Percentiles rank a stretch among this genome's conserved stretches.
These are phyloP conservation scores for Drosophila nasuta DNA, from an alignment of 1,140 invertebrate genomes.

Conservation along the genomic window DNA sequence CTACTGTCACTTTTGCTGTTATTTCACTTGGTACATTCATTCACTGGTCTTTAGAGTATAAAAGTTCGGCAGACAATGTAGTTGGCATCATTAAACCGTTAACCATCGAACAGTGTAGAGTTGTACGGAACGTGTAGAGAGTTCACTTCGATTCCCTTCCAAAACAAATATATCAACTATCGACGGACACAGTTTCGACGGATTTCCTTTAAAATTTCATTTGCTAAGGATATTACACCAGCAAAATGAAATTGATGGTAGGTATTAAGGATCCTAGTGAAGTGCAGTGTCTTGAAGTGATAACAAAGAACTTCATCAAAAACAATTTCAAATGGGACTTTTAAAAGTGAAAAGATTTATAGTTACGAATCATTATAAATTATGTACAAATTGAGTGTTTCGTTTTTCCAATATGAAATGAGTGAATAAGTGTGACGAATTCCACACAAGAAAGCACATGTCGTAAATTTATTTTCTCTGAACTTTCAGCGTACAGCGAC, in stretches of 20 bases:
- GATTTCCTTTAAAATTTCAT: constrained; percentile 4
- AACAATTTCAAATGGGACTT: neutral
- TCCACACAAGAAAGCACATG: neutral
- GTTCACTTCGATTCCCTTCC: constrained; percentile 10
- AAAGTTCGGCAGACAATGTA: constrained; percentile 71
- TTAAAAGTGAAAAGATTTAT: too few species aligned
- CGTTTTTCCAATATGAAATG: too few species aligned
- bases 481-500: constrained; percentile 83
- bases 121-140: constrained; percentile 67
- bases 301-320: neutral
- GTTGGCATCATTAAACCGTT: constrained; percentile 84
- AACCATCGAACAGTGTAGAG: constrained; percentile 78
- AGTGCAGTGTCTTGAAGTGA: constrained; percentile 17
- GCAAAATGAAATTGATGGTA: constrained; percentile 79
- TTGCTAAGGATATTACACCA: constrained; percentile 57
- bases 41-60: constrained; percentile 62
- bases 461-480: neutral
- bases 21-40: constrained; percentile 28
- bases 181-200: constrained; percentile 31
- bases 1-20: constrained; percentile 31
- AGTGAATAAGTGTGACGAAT: too few species aligned
- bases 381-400: too few species aligned
- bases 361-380: too few species aligned
- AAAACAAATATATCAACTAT: constrained; percentile 16
- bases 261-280: constrained; percentile 56